Conservation (phyloP, 2,113 vertebrate genomes). For the Syrmaticus mikado region DNA sequence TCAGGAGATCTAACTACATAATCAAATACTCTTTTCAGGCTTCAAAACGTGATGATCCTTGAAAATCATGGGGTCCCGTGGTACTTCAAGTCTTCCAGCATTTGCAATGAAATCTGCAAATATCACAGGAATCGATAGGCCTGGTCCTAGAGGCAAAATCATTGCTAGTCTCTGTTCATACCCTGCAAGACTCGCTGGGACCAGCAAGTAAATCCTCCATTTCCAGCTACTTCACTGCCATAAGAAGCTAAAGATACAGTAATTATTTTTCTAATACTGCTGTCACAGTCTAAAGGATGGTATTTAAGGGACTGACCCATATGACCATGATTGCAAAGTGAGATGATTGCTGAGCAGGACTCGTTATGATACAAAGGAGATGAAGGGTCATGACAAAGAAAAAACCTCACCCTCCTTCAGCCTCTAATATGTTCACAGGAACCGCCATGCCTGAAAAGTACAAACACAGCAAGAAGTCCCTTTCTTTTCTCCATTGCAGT, state of each 20-base stretch:
- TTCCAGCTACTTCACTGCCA: neutral
- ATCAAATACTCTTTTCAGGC: neutral
- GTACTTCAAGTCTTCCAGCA: neutral
- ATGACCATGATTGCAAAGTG: too few relatives aligned
- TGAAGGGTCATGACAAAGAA: too few relatives aligned
- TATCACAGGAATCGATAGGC: fast-evolving
- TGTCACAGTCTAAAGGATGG: neutral
- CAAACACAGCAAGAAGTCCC: neutral
- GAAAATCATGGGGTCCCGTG: neutral
- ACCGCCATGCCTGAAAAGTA: neutral
- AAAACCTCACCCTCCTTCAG: neutral
- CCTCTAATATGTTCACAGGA: neutral
- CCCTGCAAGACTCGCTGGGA: neutral
- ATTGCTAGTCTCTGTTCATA: neutral
- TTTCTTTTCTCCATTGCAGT: neutral
- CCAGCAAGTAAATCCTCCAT: neutral
- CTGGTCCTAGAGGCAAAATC: neutral
- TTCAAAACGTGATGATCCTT: neutral
- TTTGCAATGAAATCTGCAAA: neutral
- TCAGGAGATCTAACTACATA: neutral
- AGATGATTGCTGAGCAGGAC: neutral
- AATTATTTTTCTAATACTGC: neutral
- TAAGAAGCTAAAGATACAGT: neutral
- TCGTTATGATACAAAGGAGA: neutral
- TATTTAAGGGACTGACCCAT: neutral